phyloP scores from a whole-genome alignment of 1,140 invertebrate species.

The Lordiphosa collinella region DNA sequence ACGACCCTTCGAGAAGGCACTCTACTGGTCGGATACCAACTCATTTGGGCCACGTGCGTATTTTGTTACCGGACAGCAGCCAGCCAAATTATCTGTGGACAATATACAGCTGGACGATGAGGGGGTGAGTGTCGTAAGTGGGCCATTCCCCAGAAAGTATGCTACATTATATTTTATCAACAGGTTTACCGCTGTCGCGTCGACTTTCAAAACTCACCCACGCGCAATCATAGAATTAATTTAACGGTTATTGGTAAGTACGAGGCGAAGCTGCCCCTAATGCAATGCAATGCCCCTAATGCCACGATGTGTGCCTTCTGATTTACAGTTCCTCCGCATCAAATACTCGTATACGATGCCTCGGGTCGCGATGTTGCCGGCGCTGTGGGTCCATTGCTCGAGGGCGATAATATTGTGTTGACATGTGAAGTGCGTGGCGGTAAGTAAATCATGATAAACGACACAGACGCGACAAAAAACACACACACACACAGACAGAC shows the following conservation, averaged over 20 bases:
- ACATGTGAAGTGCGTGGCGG: conserved; percentile 94
- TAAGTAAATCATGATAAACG: conserved; percentile 82
- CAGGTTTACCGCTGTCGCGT: conserved; percentile 90
- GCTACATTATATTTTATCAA: conserved; percentile 49
- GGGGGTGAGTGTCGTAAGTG: conserved; percentile 81
- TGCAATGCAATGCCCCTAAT: conserved; percentile 50
- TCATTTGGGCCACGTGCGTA: conserved; percentile 89
- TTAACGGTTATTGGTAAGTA: conserved; percentile 94
- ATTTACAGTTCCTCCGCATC: conserved; percentile 90
- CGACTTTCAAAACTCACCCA: conserved; percentile 94
- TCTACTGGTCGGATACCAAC: conserved; percentile 88
- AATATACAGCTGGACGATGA: conserved; percentile 90
- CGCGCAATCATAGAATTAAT: conserved; percentile 93
- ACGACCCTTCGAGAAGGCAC: conserved; percentile 86
- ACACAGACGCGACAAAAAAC: conserved; percentile 61
- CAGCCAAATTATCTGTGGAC: conserved; percentile 89
- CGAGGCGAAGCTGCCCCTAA: conserved; percentile 12
- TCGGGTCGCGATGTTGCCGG: conserved; percentile 87
- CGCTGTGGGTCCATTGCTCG: conserved; percentile 90
- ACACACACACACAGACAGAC: conserved; percentile 28
- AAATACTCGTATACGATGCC: conserved; percentile 90
- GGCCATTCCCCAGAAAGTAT: conserved; percentile 15
- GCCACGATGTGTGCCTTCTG: conserved; percentile 9
- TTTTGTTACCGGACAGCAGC: conserved; percentile 86
- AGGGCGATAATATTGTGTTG: conserved; percentile 89